Evolutionary conservation across 2,113 vertebrate genomes (phyloP).

Genomic region (Salminus brasiliensis): DNA sequence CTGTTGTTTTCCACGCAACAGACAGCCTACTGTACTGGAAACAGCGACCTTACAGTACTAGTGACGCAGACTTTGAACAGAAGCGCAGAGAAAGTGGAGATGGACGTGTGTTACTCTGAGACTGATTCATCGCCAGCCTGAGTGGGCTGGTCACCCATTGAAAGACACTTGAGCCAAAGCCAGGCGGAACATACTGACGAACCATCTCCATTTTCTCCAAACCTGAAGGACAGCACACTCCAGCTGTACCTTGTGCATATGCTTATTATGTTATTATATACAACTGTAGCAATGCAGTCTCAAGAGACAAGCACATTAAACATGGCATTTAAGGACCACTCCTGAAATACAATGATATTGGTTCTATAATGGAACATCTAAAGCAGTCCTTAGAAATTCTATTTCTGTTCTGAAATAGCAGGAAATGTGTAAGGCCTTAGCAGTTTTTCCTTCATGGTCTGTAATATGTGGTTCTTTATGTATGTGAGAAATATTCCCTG

Average conservation of each 20-base stretch:
- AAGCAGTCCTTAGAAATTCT: no score
- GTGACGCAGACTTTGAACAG: constrained; percentile 26
- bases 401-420: no score
- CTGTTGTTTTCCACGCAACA: constrained; percentile 4
- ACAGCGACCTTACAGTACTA: constrained; percentile 9
- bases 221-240: neutral
- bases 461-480: no score
- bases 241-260: neutral
- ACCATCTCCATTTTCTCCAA: neutral
- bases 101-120: constrained; percentile 27
- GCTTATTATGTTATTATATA: neutral
- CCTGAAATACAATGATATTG: no score
- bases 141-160: constrained; percentile 10
- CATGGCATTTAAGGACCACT: no score
- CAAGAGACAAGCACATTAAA: no score
- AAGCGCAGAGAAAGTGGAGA: constrained; percentile 23
- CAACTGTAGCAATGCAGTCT: neutral
- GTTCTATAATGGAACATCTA: no score
- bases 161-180: neutral
- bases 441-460: no score
- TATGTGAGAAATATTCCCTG: no score
- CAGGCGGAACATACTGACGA: neutral
- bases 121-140: constrained; percentile 45
- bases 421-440: no score
- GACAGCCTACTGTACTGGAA: constrained; percentile 3